Evolutionary conservation across 35 echinoderm and acorn worm genomes (phyloP), one percentile per base, ranked within the genome.

Genomic region (Strongylocentrotus purpuratus): DNA sequence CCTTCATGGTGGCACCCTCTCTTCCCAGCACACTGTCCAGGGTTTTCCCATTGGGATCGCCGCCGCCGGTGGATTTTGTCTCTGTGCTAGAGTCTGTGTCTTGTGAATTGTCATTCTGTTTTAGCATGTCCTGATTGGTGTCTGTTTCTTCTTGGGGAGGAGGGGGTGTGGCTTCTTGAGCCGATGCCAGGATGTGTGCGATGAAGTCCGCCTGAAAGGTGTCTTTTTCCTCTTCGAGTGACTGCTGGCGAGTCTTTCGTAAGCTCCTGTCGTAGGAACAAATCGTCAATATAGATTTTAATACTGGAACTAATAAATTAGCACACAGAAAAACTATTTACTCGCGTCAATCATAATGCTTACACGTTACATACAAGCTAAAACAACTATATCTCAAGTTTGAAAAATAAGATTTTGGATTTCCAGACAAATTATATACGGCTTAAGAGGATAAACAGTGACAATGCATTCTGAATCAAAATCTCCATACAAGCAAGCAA

Each of bases 181-280:
- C 4, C 8, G 65, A 78, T 78, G 65, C 65, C 25, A 78, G 65
- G 22, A 78, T 78, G 25, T 78, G 65, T 28, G 65, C 18, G 65
- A 78, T 78, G 65, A 78, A 78, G 85, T 31, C 94, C 91, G 61
- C 45, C 46, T 28, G 33, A 46, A 60, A 88, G 46, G 91, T 28
- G 18, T 15, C 88, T 31, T 78, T 95, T 0, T 96, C 95, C 33
- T 88, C 95, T 17, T 88, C 95, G 17, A 87, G 95, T 94, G 86
- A 94, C 50, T 97, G 96, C 70, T 97, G 96, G 33, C 98, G 94
- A 85, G 98, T 96, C 89, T 95, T 94, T 9, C 98, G 46, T n/a
- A 99, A 87, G 90, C 96, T 99, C 94, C 98, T 99, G 86, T 78
- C 5, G 20, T 22, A 78, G 20, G 25, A 7, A 78, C 3, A 78